Base-by-base conservation (phyloP, 2,113 vertebrate genomes). In the Pongo pygmaeus region DNA sequence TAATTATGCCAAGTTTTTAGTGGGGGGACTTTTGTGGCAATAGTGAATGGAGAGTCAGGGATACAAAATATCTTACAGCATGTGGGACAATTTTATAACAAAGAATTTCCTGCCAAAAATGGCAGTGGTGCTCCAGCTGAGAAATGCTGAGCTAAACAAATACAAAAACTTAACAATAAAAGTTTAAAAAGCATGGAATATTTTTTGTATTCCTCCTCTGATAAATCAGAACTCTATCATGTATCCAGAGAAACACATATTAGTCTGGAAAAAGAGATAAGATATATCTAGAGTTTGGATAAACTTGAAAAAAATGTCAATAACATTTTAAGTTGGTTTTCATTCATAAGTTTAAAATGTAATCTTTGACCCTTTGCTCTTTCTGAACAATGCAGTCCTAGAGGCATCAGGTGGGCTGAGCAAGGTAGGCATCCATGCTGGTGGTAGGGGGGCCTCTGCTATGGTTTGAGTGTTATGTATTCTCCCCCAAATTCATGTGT, bases 261-360 rank as follows among this genome's bases (percentile, higher is more conserved):
- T 87, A 43, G 16, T 78, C 78, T 81, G 32, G 22, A 88, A 69
- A 75, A 72, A 61, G 38, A 80, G 25, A 84, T 14, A 50, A 61
- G 80, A 85, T 10, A 17, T 12, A 84, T 32, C n/a, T 80, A 38
- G 46, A 59, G 20, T 23, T 30, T 78, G 57, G 75, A 89, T 18
- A 38, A 89, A 89, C 79, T 52, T 93, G 38, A 84, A 6, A 84
- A 40, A 94, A 78, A 90, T 74, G 16, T 55, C 67, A 46, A 1
- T 59, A 79, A 64, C 43, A 77, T 78, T 14, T 94, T 75, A 84
- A 38, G 5, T 88, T 93, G 74, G 72, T 43, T 91, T 96, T 85
- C 85, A 48, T 64, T 64, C 69, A 91, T 25, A 77, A 32, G 77
- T 35, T 89, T 80, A 40, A 89, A 89, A 46, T 59, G 27, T 59